Base-by-base conservation (phyloP, 1,140 invertebrate species). In the Macrostomum lignano region DNA sequence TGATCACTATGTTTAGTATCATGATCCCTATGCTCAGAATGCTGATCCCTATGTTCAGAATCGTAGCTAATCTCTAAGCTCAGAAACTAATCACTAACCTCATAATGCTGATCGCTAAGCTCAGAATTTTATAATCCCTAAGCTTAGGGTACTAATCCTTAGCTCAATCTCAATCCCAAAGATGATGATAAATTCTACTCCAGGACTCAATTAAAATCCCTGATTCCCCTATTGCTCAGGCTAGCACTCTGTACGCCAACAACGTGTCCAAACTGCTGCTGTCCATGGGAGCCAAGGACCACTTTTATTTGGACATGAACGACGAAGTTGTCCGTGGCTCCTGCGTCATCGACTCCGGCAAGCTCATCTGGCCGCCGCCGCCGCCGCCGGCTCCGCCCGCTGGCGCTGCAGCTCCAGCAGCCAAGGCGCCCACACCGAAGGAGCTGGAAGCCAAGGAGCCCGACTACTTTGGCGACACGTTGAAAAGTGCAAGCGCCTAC, bases 241-340 rank as follows among this genome's bases (percentile, higher is more conserved):
- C 72, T 26, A 75, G 72, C 23, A 76, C 73, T 1, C 58, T 82
- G 1, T 82, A 78, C 52, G 72, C 71, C 7, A 82, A 84, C 52
- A 84, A 82, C 48, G 74, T 84, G 38, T 73, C 73, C 7, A 81
- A 79, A 46, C 71, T 81, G 42, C 53, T 81, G 0, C 52, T 79
- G 1, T 75, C 74, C 21, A 69, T 81, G 34, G 73, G 67, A 62
- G 60, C 66, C 35, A 67, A 76, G 40, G 69, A 76, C 40, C 67
- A 74, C 46, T 79, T 71, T 48, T 51, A 70, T 46, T 67, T 79
- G 25, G 69, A 78, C 54, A 51, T 78, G 25, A 66, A 72, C 39
- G 75, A 81, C 56, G 76, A 82, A 56, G 76, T 82, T 19, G 69
- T 75, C 1, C 58, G 75, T 28, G 76, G 76, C 0, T 69, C 70